phyloP scores from a whole-genome alignment of 2,797 vertebrate genomes.

The Crax fasciolata region DNA sequence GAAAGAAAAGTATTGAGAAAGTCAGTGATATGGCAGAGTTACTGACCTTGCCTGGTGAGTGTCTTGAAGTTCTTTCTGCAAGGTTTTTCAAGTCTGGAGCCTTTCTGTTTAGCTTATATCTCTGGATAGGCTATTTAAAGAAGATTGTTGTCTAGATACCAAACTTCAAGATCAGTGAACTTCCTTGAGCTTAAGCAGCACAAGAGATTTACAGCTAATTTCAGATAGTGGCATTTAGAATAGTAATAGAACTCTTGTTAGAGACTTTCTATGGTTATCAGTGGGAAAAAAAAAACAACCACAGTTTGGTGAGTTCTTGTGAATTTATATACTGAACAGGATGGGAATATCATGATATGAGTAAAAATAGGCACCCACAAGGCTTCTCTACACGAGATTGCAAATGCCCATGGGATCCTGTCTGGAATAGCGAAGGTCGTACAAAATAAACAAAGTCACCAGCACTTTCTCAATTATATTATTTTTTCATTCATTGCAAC shows the following conservation, averaged over 20 bases:
- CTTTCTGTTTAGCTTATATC: neutral
- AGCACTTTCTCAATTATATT: neutral
- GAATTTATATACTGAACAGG: constrained; percentile 1
- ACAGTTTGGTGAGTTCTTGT: neutral
- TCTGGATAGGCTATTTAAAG: neutral
- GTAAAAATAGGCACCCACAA: neutral
- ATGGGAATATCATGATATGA: neutral
- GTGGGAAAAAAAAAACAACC: constrained; percentile 10
- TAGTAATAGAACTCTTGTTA: neutral
- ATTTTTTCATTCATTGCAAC: neutral
- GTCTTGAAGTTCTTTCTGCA: neutral
- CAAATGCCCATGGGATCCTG: neutral
- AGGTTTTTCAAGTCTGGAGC: neutral
- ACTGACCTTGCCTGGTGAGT: neutral
- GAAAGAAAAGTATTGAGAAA: neutral
- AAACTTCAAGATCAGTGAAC: neutral
- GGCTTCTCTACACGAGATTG: neutral
- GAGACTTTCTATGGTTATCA: constrained; percentile 29
- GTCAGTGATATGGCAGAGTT: neutral
- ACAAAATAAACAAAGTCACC: neutral
- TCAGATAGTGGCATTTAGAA: neutral
- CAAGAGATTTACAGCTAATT: neutral
- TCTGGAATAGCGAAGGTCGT: neutral
- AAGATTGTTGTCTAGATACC: neutral
- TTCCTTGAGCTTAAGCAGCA: constrained; percentile 26